Evolutionary conservation across 2,113 vertebrate genomes (phyloP), one percentile per base, ranked within the genome.

Genomic region (Sterna hirundo): DNA sequence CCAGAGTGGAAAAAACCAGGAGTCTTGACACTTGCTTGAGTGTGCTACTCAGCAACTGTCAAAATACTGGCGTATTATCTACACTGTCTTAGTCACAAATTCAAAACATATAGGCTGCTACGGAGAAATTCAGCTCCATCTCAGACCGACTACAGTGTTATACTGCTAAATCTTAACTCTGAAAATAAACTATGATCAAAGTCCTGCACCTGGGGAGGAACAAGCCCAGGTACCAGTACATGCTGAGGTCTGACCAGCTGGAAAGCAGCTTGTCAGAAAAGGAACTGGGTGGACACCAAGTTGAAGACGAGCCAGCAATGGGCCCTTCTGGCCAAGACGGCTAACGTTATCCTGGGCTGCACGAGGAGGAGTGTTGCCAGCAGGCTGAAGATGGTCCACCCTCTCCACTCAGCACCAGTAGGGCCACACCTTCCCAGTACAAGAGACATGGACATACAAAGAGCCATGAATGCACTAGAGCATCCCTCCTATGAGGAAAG

Each of bases 401-500:
- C 38, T 66, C 32, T 60, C 32, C 40, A 46, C 32, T 71, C 30
- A 29, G 61, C 51, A 79, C 16, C 46, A 38, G 26, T 1, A 75
- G 6, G 19, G 57, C 30, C 40, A 44, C 10, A 15, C 22, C 57
- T 58, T 64, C 47, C 18, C 68, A 76, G 15, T 42, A 66, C 42
- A 77, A 64, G 22, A 36, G 22, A 57, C 15, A 26, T 0, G 6
- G 23, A 21, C 30, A 27, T 8, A 36, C 0, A 2, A 85, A 60
- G 21, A 9, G 26, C 15, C 25, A 25, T 10, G 8, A 66, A 9
- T 5, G 36, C 17, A 55, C 32, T 30, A 5, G 9, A 65, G 21
- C 5, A 70, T 30, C 9, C 52, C 55, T 91, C 25, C 51, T 57
- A 6, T 7, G 10, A 85, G 5, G 36, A 78, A 55, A 65, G 22